Conservation (phyloP, 2,113 vertebrate genomes). For the Elephantulus edwardii region DNA sequence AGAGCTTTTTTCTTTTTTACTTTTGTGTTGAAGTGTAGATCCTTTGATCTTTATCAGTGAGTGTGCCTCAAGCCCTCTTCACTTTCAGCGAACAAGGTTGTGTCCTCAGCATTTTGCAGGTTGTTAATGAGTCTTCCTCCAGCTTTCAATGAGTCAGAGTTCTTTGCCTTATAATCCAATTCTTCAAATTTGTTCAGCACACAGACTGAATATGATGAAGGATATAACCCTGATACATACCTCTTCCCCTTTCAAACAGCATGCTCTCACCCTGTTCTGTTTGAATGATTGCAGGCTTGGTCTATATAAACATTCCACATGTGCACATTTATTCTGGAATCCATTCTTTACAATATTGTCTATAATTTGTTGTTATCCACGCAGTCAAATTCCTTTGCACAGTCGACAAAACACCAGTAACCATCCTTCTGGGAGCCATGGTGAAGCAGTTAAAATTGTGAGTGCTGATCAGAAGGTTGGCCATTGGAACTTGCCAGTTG, state of each 20-base stretch:
- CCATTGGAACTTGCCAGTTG: not conserved
- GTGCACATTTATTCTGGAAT: not conserved
- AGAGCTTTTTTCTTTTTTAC: not conserved
- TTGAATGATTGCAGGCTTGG: not conserved
- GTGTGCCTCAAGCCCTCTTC: not conserved
- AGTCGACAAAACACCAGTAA: not conserved
- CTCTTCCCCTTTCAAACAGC: not conserved
- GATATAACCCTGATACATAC: no score
- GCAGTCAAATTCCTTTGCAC: not conserved
- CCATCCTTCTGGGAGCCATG: not conserved
- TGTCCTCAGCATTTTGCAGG: not conserved
- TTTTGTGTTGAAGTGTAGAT: not conserved
- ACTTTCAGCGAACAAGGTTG: not conserved
- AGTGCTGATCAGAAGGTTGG: not conserved
- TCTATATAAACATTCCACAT: not conserved
- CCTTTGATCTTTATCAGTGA: not conserved
- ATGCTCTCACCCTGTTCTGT: not conserved
- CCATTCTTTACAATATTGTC: not conserved
- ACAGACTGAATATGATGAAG: not conserved
- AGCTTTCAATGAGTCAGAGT: not conserved
- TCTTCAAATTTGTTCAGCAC: not conserved
- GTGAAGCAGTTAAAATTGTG: not conserved
- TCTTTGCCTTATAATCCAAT: not conserved
- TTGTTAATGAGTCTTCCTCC: not conserved
- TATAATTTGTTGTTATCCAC: not conserved